Percentiles rank a stretch among this genome's conserved stretches.
phyloP scores from a whole-genome alignment of 2,113 vertebrate genomes.

The Uria lomvia region DNA sequence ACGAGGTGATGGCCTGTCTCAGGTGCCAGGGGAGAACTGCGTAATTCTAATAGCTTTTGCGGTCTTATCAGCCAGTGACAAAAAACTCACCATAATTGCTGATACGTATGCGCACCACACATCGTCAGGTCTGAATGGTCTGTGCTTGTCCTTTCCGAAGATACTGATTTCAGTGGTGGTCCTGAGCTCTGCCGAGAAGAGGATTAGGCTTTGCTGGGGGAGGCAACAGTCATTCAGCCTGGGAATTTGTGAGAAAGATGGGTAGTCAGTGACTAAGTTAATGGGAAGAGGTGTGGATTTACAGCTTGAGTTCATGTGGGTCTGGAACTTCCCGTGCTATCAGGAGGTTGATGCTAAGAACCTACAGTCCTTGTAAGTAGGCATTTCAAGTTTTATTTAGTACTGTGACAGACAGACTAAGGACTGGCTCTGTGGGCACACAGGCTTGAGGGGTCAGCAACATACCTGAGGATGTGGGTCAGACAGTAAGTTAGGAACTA shows the following conservation, averaged over 20 bases:
- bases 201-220: neutral
- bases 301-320: fast-evolving
- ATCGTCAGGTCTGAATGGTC: neutral
- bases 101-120: too few relatives aligned
- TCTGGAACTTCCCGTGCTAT: fast-evolving
- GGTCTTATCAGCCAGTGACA: neutral
- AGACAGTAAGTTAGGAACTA: fast-evolving
- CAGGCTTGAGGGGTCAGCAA: neutral
- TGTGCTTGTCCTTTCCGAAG: neutral
- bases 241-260: neutral
- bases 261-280: fast-evolving
- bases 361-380: fast-evolving
- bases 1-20: neutral
- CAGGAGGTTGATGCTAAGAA: neutral
- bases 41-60: neutral
- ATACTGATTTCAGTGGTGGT: neutral
- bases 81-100: neutral
- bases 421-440: fast-evolving
- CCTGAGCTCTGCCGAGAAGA: neutral
- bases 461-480: fast-evolving
- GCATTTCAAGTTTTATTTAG: neutral
- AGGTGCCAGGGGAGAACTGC: neutral
- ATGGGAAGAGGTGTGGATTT: neutral
- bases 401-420: neutral
- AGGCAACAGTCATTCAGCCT: too few relatives aligned